phyloP scores from a whole-genome alignment of 2,888 invertebrate species.

The Thecophora atra region DNA sequence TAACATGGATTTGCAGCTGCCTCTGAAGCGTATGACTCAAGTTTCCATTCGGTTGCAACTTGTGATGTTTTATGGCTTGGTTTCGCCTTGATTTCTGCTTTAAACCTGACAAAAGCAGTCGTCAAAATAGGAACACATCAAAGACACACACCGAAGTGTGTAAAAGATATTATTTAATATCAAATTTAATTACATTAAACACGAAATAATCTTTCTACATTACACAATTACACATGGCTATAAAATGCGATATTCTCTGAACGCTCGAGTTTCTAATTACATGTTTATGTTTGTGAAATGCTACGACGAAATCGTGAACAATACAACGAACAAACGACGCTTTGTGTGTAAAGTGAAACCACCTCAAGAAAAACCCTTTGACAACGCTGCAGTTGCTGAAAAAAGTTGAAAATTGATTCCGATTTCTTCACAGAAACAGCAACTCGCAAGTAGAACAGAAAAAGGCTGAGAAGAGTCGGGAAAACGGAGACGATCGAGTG shows the following conservation, averaged over 20 bases:
- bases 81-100: not conserved
- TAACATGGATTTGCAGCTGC: not conserved
- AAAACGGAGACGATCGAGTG: not conserved
- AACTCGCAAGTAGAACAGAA: no score
- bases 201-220: no score
- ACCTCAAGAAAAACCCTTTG: not conserved
- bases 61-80: not conserved
- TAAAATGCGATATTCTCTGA: not conserved
- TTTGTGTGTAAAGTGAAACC: conserved; percentile 32
- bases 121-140: no score
- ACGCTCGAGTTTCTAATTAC: conserved; percentile 32
- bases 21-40: conserved; percentile 12
- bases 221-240: not conserved
- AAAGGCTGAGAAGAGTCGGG: no score
- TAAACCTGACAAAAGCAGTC: not conserved
- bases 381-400: not conserved
- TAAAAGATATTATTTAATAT: no score
- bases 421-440: no score
- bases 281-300: conserved; percentile 14
- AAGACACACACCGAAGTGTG: no score
- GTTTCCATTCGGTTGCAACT: not conserved
- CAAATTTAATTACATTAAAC: no score
- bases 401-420: not conserved
- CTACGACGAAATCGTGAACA: not conserved
- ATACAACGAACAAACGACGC: conserved; percentile 18